Base-by-base conservation (phyloP, 2,113 vertebrate species). In the Malaclemys terrapin region DNA sequence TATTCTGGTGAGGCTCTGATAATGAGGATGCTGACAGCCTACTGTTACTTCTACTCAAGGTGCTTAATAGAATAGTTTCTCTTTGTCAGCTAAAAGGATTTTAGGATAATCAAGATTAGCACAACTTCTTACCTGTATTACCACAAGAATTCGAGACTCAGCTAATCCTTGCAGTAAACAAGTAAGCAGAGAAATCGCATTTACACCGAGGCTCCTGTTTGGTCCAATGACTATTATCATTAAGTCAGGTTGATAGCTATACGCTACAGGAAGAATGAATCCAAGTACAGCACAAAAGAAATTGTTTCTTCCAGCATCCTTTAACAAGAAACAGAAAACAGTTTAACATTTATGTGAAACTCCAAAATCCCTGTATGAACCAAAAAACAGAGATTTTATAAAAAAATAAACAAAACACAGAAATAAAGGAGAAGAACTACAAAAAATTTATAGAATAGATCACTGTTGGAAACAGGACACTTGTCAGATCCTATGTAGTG, bases 241-340 rank as follows among this genome's bases (percentile, higher is more conserved):
- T 96, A 99, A 89, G 53, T 98, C 88, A 1, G 99, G 99, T 91
- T 98, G 97, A 31, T 98, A 99, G 96, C 98, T 97, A 11, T 99
- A 99, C 9, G 98, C 99, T 89, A 99, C 62, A 65, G 99, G 99
- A 96, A 99, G 98, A 52, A 99, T 96, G 82, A 99, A 96, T 89
- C 98, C 96, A 91, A 99, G 91, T 49, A 98, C 69, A 2, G 98
- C 98, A 87, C 97, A 98, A 65, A 98, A 97, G 95, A 99, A 99
- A 57, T 98, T 80, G 96, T 98, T 82, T 69, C 88, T 65, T 98
- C 98, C 84, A 59, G 97, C 89, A 80, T 91, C 98, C 98, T 99
- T 97, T 9, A 90, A 89, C 47, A 72, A 89, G 9, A 78, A 96
- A 92, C 0, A 19, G 85, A 29, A 95, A 85, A 81, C 49, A 94